phyloP scores from a whole-genome alignment of 2,797 vertebrate species.

The Mormyrus proboscirostris region DNA sequence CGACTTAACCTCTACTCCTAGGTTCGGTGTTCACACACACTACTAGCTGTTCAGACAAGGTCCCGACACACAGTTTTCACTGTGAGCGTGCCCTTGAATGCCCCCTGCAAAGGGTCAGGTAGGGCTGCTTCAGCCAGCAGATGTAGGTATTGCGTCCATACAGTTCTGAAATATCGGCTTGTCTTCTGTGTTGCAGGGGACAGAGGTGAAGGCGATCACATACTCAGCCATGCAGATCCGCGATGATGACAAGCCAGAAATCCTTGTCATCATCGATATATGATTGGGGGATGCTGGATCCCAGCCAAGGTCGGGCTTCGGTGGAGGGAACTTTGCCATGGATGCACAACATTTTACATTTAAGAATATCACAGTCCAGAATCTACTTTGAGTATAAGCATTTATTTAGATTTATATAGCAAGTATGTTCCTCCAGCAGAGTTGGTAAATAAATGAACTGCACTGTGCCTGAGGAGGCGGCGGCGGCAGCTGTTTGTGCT shows the following conservation, averaged over 20 bases:
- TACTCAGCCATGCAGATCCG: conserved; percentile 97
- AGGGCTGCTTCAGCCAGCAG: neutral
- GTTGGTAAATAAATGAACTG: neutral
- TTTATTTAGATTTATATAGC: neutral
- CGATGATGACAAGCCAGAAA: conserved; percentile 79
- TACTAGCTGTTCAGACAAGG: neutral
- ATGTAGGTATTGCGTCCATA: neutral
- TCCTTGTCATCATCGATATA: conserved; percentile 92
- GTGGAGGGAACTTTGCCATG: neutral
- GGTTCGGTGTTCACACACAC: neutral
- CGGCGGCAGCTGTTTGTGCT: neutral
- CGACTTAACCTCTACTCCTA: neutral
- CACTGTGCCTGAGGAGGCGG: neutral
- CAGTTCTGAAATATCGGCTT: neutral
- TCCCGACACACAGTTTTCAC: neutral
- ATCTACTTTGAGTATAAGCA: neutral
- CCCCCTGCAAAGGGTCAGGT: neutral
- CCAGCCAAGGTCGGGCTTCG: neutral
- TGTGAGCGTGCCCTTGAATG: neutral
- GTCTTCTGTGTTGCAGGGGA: conserved; percentile 65
- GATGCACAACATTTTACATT: neutral
- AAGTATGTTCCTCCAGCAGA: neutral
- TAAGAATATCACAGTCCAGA: neutral
- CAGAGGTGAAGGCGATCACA: conserved; percentile 96
- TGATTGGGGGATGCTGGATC: conserved; percentile 46